phyloP scores from a whole-genome alignment of 2,888 invertebrate genomes.

The Hermodice carunculata region DNA sequence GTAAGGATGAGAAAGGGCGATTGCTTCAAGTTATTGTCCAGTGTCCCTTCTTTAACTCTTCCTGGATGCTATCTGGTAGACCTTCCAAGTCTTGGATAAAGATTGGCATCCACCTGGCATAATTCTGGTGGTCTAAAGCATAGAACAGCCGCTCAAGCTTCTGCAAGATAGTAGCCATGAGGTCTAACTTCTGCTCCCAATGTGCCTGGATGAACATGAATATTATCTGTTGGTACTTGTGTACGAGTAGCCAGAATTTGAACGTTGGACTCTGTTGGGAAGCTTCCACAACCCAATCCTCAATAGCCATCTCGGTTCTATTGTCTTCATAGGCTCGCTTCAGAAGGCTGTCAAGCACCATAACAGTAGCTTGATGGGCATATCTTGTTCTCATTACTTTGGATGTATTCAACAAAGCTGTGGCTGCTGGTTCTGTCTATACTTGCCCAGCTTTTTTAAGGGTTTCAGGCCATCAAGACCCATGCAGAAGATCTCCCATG shows the following conservation, averaged over 20 bases:
- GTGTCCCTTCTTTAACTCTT: slow-evolving; percentile 13
- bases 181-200: slow-evolving; percentile 20
- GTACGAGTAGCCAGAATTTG: slow-evolving; percentile 26
- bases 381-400: slow-evolving; percentile 32
- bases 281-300: not conserved
- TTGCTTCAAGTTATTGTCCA: slow-evolving; percentile 29
- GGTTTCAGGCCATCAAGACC: slow-evolving; percentile 33
- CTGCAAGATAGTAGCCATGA: slow-evolving; percentile 7
- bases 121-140: not conserved
- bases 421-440: slow-evolving; percentile 31
- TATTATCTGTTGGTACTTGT: no score
- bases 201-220: slow-evolving; percentile 27
- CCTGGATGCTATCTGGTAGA: not conserved
- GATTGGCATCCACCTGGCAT: no score
- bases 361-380: slow-evolving; percentile 25
- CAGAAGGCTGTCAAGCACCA: slow-evolving; percentile 24
- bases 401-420: slow-evolving; percentile 27
- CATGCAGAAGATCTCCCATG: slow-evolving; percentile 27
- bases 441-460: slow-evolving; percentile 25
- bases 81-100: no score
- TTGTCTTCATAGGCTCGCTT: slow-evolving; percentile 13
- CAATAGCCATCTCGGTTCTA: not conserved
- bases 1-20: slow-evolving; percentile 15
- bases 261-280: slow-evolving; percentile 20
- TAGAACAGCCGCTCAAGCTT: not conserved